Evolutionary conservation across 1,140 invertebrate genomes (phyloP), one percentile per base, ranked within the genome.

Genomic region (Zaprionus kolodkinae): DNA sequence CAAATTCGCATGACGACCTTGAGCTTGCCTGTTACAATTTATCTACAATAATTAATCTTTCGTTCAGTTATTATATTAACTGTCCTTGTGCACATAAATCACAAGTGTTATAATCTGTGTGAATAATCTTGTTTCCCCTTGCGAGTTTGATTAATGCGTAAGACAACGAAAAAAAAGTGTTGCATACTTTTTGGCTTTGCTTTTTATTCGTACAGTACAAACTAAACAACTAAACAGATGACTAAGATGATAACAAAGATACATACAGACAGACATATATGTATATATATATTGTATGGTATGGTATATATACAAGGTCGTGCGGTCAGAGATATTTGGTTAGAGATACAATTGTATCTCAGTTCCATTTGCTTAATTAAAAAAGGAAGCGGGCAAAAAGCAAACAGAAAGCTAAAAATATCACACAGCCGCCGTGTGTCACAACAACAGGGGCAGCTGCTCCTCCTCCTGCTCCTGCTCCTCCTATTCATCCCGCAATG

Each of bases 331-430:
- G 27, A 62, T 30, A 30, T 38, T 43, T 38, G 30, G 40, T 15
- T 9, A 10, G 33, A 61, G 45, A 55, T 63, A 62, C 59, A 63
- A 61, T 59, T 61, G 57, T 77, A 72, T 76, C 63, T 72, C 55
- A 45, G 50, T 59, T 70, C 73, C 82, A 86, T 85, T 85, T 81
- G 83, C 82, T 86, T 85, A 85, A 86, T 85, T 85, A 73, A 71
- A 81, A 81, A 81, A 81, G 33, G 68, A 50, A 40, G 12, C 33
- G 45, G 57, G 40, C 45, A 38, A 43, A 50, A 59, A 56, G 48
- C 79, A 73, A 64, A 64, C 76, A 66, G n/a, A n/a, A n/a, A n/a
- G 50, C 38, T 78, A 72, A 81, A 76, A 79, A 84, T 89, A 89
- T 89, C 75, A 88, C 85, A 73, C 78, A 88, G 79, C 73, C 84